A percentile compares a stretch with the other conserved stretches of the same genome.
Conservation (phyloP, 2,113 vertebrate species). For the Pelobates fuscus region DNA sequence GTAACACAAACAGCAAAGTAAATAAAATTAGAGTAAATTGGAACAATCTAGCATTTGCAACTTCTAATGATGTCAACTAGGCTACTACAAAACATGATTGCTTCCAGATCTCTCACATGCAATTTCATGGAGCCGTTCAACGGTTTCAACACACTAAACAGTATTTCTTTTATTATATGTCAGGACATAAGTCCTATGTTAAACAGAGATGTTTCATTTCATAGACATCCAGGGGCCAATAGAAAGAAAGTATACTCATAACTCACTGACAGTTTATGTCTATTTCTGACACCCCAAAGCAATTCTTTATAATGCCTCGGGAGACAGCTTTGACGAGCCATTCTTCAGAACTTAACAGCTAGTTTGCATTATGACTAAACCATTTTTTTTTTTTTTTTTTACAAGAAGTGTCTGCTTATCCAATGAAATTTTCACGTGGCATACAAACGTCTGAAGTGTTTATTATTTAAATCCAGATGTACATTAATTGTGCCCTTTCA, state of each 20-base stretch:
- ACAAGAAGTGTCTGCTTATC: constrained; percentile 9
- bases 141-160: background rate
- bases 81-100: constrained; percentile 30
- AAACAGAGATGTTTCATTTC: constrained; percentile 34
- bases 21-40: constrained; percentile 37
- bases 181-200: constrained; percentile 30
- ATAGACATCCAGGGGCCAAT: constrained; percentile 46
- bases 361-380: background rate
- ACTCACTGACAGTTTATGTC: constrained; percentile 43
- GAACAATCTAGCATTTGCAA: constrained; percentile 31
- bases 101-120: constrained; percentile 19
- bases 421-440: constrained; percentile 4
- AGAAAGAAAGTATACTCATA: constrained; percentile 12
- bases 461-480: constrained; percentile 52
- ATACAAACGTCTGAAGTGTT: constrained; percentile 41
- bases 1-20: constrained; percentile 34
- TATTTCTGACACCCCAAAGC: constrained; percentile 22
- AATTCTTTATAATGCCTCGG: constrained; percentile 6
- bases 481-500: constrained; percentile 32
- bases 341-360: background rate
- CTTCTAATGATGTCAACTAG: constrained; percentile 19
- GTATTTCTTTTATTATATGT: constrained; percentile 41
- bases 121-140: background rate
- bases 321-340: background rate
- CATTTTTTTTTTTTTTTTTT: background rate